Conservation (phyloP, 2,888 invertebrate genomes). For the Cyclophora albipunctata region DNA sequence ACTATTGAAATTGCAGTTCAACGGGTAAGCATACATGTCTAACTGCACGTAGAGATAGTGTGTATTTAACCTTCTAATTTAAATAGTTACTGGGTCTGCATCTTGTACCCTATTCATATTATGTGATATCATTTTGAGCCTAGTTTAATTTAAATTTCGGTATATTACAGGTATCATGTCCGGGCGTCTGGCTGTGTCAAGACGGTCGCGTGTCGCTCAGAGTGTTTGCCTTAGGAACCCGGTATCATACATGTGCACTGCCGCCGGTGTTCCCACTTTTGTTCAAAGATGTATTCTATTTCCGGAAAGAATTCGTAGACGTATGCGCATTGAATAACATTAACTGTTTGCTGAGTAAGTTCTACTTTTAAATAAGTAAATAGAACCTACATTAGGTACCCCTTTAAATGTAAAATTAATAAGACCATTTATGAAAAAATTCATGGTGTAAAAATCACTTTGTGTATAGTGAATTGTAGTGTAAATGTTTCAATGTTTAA, state of each 20-base stretch:
- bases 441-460: too few relatives aligned
- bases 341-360: constrained; percentile 62
- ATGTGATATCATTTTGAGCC: too few relatives aligned
- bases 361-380: not conserved
- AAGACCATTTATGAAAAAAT: too few relatives aligned
- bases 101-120: not conserved
- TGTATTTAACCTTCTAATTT: too few relatives aligned
- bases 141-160: too few relatives aligned
- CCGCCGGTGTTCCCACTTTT: constrained; percentile 82
- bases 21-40: constrained; percentile 48
- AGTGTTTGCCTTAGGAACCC: constrained; percentile 80
- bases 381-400: too few relatives aligned
- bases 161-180: constrained; percentile 80
- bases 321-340: constrained; percentile 60
- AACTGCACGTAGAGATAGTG: too few relatives aligned
- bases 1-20: constrained; percentile 75
- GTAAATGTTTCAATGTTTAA: too few relatives aligned
- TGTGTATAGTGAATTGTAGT: too few relatives aligned
- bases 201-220: constrained; percentile 84
- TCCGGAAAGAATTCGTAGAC: constrained; percentile 64
- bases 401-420: too few relatives aligned
- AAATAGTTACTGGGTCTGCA: too few relatives aligned
- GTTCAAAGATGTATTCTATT: constrained; percentile 82
- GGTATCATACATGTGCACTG: constrained; percentile 79
- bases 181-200: constrained; percentile 90